Evolutionary conservation across 2,113 vertebrate species (phyloP), one percentile per base, ranked within the genome.

Genomic region (Perca schrenkii): DNA sequence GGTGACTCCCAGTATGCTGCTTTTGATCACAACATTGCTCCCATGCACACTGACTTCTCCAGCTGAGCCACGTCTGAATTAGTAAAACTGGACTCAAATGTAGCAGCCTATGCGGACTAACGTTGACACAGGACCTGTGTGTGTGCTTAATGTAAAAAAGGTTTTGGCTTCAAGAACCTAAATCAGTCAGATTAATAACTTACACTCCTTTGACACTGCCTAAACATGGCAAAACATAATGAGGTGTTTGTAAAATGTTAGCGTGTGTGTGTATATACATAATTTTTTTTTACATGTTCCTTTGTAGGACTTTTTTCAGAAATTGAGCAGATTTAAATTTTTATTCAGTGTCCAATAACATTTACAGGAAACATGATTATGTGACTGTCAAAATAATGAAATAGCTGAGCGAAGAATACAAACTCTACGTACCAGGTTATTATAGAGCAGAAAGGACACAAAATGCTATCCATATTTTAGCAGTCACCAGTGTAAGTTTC

Each of bases 11-110:
- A 98, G 25, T 97, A 98, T 0, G 96, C 97, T 0, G 96, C 96
- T 3, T 99, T 98, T 0, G 97, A 98, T 61, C 97, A 98, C 34
- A 99, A 97, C 91, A 99, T 99, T 70, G 96, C 94, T 6, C 98
- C 98, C 0, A 93, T 99, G 95, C 98, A 97, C 74, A 99, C 98
- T 0, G 98, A 99, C 96, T 99, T 99, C 92, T 98, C 98, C 3
- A 93, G 96, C 67, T 94, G 90, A 94, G 67, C 4, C 3, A 16
- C 2, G 7, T 43, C 15, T 19, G 12, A 87, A 58, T 75, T n/a
- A 1, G 46, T 53, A 8, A 14, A 53, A 80, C 61, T 16, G 4
- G 22, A 89, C 76, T 64, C 0, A 69, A 77, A 46, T 54, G 25
- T 4, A 14, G 21, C 17, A 50, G 34, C 31, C 54, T 60, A 62